These are phyloP conservation scores for Tiliacea aurago DNA, from an alignment of 2,888 invertebrate genomes.

Conservation along the genomic window DNA sequence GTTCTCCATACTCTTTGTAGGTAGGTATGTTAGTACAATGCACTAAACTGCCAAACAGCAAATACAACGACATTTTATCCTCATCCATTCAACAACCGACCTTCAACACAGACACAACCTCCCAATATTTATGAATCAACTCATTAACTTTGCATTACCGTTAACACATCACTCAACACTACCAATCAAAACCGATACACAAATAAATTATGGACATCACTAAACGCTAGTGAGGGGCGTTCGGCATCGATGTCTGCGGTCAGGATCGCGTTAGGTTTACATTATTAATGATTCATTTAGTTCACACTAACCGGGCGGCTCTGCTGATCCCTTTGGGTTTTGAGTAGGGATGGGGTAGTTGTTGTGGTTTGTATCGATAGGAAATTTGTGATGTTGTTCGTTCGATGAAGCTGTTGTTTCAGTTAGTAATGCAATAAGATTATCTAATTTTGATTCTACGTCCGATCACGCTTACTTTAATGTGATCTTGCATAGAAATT, in stretches of 20 bases:
- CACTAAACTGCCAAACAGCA: background rate
- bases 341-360: slow-evolving; percentile 70
- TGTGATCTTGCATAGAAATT: too few relatives aligned
- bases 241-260: slow-evolving; percentile 83
- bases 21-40: background rate
- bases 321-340: slow-evolving; percentile 86
- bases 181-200: slow-evolving; percentile 70
- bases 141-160: slow-evolving; percentile 52
- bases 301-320: slow-evolving; percentile 89
- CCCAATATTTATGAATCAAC: slow-evolving; percentile 44
- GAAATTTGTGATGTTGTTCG: slow-evolving; percentile 23
- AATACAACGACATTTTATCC: background rate
- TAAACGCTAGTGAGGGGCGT: slow-evolving; percentile 78
- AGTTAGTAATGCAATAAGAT: background rate
- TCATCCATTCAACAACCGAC: background rate
- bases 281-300: slow-evolving; percentile 91
- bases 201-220: slow-evolving; percentile 71
- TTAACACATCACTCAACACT: slow-evolving; percentile 63
- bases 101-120: background rate
- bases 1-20: background rate
- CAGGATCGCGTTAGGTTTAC: slow-evolving; percentile 84
- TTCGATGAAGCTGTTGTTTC: background rate
- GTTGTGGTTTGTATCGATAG: slow-evolving; percentile 54
- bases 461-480: too few relatives aligned
- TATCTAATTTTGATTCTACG: too few relatives aligned